A percentile compares a stretch with the other conserved stretches of the same genome.
phyloP scores from a whole-genome alignment of 2,888 invertebrate genomes.

The Drosophila lacicola region DNA sequence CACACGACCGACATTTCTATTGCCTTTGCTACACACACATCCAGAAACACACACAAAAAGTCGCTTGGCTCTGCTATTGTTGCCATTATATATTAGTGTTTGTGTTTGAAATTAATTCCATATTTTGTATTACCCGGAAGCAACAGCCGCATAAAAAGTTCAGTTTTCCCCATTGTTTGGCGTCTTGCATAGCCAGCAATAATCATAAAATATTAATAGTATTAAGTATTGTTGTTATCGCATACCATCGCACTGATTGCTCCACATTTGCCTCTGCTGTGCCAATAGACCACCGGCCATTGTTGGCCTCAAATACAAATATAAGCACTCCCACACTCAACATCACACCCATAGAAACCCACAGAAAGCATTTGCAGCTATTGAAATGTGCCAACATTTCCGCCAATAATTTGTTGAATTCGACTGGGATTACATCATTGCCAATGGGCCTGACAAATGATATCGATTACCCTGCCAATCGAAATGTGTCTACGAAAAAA shows the following conservation, averaged over 20 bases:
- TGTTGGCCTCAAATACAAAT: constrained; percentile 20
- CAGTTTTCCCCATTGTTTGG: constrained; percentile 52
- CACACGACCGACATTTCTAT: constrained; percentile 52
- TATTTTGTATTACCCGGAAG: constrained; percentile 59
- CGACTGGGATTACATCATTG: constrained; percentile 52
- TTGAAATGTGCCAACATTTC: constrained; percentile 64
- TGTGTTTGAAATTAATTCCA: constrained; percentile 46
- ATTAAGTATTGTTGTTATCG: constrained; percentile 59
- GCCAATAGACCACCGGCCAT: constrained; percentile 34
- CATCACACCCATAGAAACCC: neutral
- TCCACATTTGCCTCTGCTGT: constrained; percentile 33
- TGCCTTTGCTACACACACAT: constrained; percentile 21
- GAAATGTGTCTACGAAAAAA: neutral
- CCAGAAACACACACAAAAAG: constrained; percentile 20
- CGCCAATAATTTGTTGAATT: constrained; percentile 61
- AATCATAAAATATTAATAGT: constrained; percentile 75
- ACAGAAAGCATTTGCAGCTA: constrained; percentile 10
- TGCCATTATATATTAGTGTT: constrained; percentile 41
- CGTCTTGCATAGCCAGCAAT: constrained; percentile 61
- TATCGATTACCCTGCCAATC: constrained; percentile 46
- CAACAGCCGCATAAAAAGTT: constrained; percentile 42
- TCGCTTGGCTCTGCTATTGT: constrained; percentile 24
- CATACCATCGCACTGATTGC: constrained; percentile 47
- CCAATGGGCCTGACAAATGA: constrained; percentile 20
- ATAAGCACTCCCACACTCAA: neutral